A percentile compares a stretch with the other conserved stretches of the same genome.
phyloP scores from a whole-genome alignment of 2,888 invertebrate species.

The Alentia gelatinosa region DNA sequence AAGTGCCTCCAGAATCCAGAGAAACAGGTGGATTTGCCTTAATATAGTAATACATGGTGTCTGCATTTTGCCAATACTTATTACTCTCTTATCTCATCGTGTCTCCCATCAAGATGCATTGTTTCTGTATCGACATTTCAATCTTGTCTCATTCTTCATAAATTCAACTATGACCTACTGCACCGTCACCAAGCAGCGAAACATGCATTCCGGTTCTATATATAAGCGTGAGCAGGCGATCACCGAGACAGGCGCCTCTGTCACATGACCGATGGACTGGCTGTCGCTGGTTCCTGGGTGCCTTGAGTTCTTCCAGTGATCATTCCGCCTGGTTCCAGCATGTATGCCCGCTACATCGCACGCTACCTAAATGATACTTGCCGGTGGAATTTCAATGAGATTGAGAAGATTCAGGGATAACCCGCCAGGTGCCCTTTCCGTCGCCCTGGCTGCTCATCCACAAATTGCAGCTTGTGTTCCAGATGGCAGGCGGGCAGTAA shows the following conservation, averaged over 20 bases:
- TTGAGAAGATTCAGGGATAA: no score
- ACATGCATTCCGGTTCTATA: no score
- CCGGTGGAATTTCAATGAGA: not conserved
- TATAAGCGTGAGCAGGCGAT: not conserved
- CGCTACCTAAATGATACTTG: not conserved
- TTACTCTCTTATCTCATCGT: no score
- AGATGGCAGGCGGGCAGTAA: not conserved
- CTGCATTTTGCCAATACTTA: no score
- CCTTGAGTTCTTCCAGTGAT: not conserved
- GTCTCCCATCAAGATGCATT: not conserved
- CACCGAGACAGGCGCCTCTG: not conserved
- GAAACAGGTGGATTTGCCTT: no score
- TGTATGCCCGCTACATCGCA: not conserved
- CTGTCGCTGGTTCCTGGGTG: not conserved
- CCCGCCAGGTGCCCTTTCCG: no score
- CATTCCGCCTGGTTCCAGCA: not conserved
- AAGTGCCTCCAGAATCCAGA: no score
- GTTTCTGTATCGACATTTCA: not conserved
- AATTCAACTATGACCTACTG: not conserved
- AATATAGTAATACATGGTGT: no score
- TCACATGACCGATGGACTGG: not conserved
- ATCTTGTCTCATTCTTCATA: not conserved
- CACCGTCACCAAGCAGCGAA: not conserved
- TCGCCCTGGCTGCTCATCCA: not conserved
- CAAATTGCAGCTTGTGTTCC: not conserved